A percentile compares a stretch with the other conserved stretches of the same genome.
Conservation (phyloP, 92 coral and sea anemone genomes). For the Bergia puertoricense region DNA sequence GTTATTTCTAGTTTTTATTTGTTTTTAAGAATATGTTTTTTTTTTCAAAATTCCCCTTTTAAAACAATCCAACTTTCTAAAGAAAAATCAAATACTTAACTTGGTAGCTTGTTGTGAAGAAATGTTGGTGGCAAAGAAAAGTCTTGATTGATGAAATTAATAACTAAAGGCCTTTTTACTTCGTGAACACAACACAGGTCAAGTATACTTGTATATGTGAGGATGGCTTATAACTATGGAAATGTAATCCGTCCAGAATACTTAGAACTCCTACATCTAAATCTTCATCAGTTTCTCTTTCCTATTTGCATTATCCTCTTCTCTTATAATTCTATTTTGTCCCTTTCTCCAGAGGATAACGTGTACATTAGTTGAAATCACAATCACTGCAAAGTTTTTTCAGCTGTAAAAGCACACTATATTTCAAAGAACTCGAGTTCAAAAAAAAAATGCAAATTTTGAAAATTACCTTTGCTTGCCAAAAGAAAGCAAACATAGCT, state of each 20-base stretch:
- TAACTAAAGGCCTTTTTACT: no score
- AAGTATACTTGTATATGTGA: not conserved
- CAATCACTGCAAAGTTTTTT: not conserved
- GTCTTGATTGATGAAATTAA: not conserved
- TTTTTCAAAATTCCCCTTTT: no score
- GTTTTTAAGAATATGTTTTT: no score
- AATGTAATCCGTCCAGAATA: no score
- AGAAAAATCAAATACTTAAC: not conserved
- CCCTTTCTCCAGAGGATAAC: not conserved
- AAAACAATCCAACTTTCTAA: no score
- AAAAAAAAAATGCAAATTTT: not conserved
- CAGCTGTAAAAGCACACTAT: not conserved
- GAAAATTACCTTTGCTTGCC: not conserved
- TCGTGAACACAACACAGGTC: not conserved
- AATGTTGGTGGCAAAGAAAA: not conserved
- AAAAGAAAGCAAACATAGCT: not conserved
- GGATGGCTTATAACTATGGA: no score
- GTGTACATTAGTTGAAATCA: not conserved
- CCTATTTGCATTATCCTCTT: not conserved
- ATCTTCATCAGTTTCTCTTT: no score
- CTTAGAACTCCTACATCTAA: no score
- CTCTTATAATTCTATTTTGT: not conserved
- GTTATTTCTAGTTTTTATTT: no score
- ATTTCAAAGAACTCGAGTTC: not conserved
- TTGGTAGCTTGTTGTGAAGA: not conserved